Base-by-base conservation (phyloP, 2,797 vertebrate genomes). In the Sylvilagus floridanus region DNA sequence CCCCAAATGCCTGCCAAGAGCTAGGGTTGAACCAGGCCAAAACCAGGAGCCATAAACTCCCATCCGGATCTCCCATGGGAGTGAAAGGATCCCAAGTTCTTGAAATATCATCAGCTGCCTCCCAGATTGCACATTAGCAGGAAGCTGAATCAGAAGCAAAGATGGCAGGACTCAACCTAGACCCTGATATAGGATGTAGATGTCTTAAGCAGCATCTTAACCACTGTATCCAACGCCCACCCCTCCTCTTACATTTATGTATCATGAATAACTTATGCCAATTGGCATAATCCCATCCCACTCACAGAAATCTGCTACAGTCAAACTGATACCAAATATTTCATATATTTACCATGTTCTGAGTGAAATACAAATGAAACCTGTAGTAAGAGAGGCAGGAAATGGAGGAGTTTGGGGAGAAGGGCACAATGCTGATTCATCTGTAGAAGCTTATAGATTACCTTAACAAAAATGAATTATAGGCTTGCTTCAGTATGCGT, bases 401-500 rank as follows among this genome's bases (percentile, higher is more conserved):
- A 91, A 65, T 24, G 89, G n/a, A 1, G 16, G 37, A 21, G 14
- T 21, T 57, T 57, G 7, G 17, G 54, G 19, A 21, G 6, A 17
- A 21, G 4, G 69, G 65, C 47, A 90, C 4, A 78, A 13, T n/a
- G 52, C 21, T 82, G 37, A 60, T 78, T 79, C 11, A 16, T 71
- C 42, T 84, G 3, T 28, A 71, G 37, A 30, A 57, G 16, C 90
- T 32, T 76, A 62, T 2, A 93, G 77, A 89, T 78, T 87, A 94
- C 60, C 35, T 63, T 66, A 90, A 78, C 42, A 84, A 90, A 95
- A 95, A 84, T 71, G 21, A 94, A 86, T 37, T 71, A 90, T 37
- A 37, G 13, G 24, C 16, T 42, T 84, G 21, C 30, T 69, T 94
- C 82, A 92, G 89, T 73, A 4, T 84, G 32, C 68, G 24, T 75